Base-by-base conservation (phyloP, 2,113 vertebrate species). In the Pandion haliaetus region DNA sequence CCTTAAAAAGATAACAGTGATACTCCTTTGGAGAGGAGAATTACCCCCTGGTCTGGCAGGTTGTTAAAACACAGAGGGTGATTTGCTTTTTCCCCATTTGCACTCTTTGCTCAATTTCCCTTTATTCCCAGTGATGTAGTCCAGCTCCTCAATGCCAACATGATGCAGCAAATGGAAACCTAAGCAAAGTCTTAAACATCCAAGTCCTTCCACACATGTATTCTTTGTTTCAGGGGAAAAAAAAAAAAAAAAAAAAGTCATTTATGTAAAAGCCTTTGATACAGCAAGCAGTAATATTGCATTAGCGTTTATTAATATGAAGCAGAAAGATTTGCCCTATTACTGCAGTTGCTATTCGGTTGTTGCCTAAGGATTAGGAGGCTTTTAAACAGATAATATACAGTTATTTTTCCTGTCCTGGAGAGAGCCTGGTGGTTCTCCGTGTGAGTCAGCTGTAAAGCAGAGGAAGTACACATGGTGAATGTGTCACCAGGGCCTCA, bases 331-430 rank as follows among this genome's bases (percentile, higher is more conserved):
- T 96, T 86, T 80, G 55, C 63, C 38, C 45, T 88, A 3, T 74
- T 45, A 21, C 36, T 70, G 80, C 25, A 44, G 82, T 81, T 93
- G 65, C 91, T 88, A 29, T 50, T 90, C 40, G 28, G 76, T 84
- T 95, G 72, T 91, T 96, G 54, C 63, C 80, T 78, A 45, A 91
- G 88, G 86, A 86, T 95, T 93, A 94, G 62, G 65, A 93, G 65
- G 65, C 57, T 97, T 94, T 96, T 89, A 89, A 93, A 93, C 14
- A 63, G 70, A 59, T 94, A 87, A 89, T 82, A 74, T 78, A 67
- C n/a, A 36, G 77, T 94, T 94, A 74, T 89, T 96, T 94, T 76
- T 93, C 69, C 65, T 40, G 38, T 89, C 73, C 77, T 95, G 80
- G 63, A 70, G 67, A 81, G 71, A 94, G 50, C 42, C 63, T 94